Conservation (phyloP, 1,140 invertebrate species). For the Melipona quadrifasciata region DNA sequence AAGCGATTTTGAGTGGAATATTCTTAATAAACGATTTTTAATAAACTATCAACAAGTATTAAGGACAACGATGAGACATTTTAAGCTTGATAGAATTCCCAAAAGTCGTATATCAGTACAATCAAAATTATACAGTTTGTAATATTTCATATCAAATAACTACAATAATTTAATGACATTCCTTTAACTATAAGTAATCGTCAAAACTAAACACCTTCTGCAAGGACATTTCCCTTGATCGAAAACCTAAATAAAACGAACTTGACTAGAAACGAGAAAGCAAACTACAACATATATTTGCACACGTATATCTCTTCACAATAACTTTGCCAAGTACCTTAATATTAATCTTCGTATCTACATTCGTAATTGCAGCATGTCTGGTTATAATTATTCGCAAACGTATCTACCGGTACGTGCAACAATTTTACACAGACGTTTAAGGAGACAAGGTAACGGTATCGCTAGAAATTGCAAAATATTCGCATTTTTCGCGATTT, state of each 20-base stretch:
- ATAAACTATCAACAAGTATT: not conserved
- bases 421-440: not conserved
- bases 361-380: not conserved
- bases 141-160: not conserved
- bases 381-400: not conserved
- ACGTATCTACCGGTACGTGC: too few relatives aligned
- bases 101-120: not conserved
- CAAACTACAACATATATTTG: not conserved
- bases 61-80: too few relatives aligned
- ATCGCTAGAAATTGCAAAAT: not conserved
- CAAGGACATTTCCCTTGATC: not conserved
- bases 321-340: not conserved
- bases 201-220: not conserved
- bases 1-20: accelerated
- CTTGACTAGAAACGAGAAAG: not conserved
- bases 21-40: not conserved
- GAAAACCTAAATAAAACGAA: not conserved
- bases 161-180: not conserved
- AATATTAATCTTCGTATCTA: not conserved
- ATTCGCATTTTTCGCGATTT: not conserved
- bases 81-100: not conserved
- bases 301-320: not conserved
- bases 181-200: not conserved
- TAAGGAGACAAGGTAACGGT: constrained; percentile 15
- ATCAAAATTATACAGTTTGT: not conserved